A percentile compares a stretch with the other conserved stretches of the same genome.
Conservation (phyloP, 2,113 vertebrate species). For the Phylloscopus trochiloides region DNA sequence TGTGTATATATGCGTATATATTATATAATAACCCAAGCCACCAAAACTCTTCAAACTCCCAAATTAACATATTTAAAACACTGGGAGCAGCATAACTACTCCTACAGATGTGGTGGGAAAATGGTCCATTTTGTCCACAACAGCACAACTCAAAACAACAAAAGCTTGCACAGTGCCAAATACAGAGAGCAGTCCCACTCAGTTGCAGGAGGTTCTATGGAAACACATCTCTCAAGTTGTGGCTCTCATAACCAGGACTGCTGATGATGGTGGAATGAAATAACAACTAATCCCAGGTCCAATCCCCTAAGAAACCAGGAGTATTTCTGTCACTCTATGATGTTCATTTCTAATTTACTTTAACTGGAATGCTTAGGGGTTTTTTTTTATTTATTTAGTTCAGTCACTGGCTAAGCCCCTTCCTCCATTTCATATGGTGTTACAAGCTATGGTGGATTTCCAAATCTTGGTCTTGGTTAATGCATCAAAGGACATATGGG, state of each 20-base stretch:
- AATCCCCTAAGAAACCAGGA: not conserved
- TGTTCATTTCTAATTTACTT: not conserved
- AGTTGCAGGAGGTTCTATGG: not conserved
- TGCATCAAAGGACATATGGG: conserved; percentile 54
- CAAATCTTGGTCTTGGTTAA: conserved; percentile 54
- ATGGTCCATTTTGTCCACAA: not conserved
- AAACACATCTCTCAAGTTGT: not conserved
- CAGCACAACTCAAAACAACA: not conserved
- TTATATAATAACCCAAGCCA: not conserved
- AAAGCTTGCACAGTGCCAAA: not conserved
- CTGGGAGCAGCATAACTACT: not conserved
- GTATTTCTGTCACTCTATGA: not conserved
- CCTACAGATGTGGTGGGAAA: not conserved
- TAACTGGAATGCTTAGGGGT: not conserved
- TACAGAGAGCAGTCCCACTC: not conserved
- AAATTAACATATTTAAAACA: not conserved
- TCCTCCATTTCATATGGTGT: conserved; percentile 16
- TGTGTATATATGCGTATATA: fast-evolving
- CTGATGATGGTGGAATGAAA: not conserved
- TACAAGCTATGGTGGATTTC: conserved; percentile 39
- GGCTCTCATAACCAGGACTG: not conserved
- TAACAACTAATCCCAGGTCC: not conserved
- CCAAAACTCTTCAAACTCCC: not conserved
- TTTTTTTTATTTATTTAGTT: not conserved
- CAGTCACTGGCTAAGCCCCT: not conserved